These are phyloP conservation scores for Sebastolobus alascanus DNA, from an alignment of 2,797 vertebrate genomes.

Conservation along the genomic window DNA sequence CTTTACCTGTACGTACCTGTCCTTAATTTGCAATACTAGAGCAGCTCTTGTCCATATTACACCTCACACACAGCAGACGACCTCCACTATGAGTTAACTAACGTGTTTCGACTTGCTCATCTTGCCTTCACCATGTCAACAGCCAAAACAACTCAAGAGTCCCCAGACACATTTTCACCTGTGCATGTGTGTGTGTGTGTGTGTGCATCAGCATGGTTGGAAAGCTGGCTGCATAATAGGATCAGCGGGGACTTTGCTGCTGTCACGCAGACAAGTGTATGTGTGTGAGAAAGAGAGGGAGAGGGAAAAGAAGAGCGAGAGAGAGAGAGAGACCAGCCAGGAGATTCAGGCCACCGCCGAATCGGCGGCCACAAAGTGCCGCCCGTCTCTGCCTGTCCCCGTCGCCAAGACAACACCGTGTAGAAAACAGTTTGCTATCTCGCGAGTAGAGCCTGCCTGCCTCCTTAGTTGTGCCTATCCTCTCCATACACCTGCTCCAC, in stretches of 20 bases:
- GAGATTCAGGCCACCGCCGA: conserved; percentile 36
- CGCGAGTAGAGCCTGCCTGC: conserved; percentile 3
- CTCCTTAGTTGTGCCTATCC: conserved; percentile 11
- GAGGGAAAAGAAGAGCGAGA: background rate
- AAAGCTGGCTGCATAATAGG: conserved; percentile 52
- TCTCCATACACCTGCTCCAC: conserved; percentile 41
- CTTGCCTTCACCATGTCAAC: conserved; percentile 22
- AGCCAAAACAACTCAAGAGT: conserved; percentile 28
- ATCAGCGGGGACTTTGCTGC: conserved; percentile 67
- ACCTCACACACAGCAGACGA: conserved; percentile 10
- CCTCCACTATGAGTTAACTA: conserved; percentile 12
- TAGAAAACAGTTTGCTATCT: conserved; percentile 15
- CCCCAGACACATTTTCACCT: conserved; percentile 34
- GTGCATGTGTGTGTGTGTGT: conserved; percentile 16
- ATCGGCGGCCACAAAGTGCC: conserved; percentile 41
- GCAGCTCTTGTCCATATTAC: conserved; percentile 1
- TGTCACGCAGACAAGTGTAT: conserved; percentile 5
- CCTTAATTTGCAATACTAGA: background rate
- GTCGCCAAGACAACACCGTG: conserved; percentile 50
- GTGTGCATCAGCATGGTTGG: conserved; percentile 16
- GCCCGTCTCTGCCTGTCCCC: conserved; percentile 16
- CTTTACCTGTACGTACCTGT: conserved; percentile 42
- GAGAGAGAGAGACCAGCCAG: conserved; percentile 13
- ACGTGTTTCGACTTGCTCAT: conserved; percentile 64
- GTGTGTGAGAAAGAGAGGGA: conserved; percentile 10